Conservation (phyloP, 2,888 invertebrate genomes). For the Neuroscelio doddi region DNA sequence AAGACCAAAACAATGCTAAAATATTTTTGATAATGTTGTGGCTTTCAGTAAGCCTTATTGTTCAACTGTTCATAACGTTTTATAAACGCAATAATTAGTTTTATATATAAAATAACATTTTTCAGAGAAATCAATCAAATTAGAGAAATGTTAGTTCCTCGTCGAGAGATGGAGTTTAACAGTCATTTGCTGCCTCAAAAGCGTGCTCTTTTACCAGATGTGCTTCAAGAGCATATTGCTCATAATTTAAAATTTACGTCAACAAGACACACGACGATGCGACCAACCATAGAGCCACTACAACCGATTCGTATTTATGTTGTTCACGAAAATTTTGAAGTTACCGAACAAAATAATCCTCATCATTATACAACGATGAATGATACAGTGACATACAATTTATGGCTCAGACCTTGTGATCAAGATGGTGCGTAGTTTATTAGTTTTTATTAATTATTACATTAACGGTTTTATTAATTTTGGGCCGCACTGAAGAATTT, state of each 20-base stretch:
- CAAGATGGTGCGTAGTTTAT: constrained; percentile 59
- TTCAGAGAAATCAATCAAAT: constrained; percentile 76
- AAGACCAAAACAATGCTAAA: too few species aligned
- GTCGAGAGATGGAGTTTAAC: constrained; percentile 74
- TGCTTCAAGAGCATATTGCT: constrained; percentile 80
- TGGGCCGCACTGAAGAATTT: too few species aligned
- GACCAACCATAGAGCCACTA: constrained; percentile 74
- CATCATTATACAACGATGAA: constrained; percentile 76
- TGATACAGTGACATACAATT: constrained; percentile 78
- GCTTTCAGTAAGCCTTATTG: too few species aligned
- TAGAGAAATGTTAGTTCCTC: constrained; percentile 73
- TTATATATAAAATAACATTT: constrained; percentile 47
- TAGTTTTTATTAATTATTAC: too few species aligned
- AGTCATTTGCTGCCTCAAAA: constrained; percentile 76
- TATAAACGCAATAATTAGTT: neutral
- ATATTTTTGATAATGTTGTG: too few species aligned
- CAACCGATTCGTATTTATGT: constrained; percentile 79
- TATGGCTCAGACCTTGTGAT: constrained; percentile 69
- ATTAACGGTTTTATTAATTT: too few species aligned
- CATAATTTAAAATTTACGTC: constrained; percentile 75
- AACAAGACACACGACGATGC: constrained; percentile 51
- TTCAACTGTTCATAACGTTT: too few species aligned
- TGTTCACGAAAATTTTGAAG: constrained; percentile 83
- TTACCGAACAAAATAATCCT: constrained; percentile 77
- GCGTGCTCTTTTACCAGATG: constrained; percentile 79